Conservation (phyloP, 2,113 vertebrate genomes). For the Ammodytes dubius region DNA sequence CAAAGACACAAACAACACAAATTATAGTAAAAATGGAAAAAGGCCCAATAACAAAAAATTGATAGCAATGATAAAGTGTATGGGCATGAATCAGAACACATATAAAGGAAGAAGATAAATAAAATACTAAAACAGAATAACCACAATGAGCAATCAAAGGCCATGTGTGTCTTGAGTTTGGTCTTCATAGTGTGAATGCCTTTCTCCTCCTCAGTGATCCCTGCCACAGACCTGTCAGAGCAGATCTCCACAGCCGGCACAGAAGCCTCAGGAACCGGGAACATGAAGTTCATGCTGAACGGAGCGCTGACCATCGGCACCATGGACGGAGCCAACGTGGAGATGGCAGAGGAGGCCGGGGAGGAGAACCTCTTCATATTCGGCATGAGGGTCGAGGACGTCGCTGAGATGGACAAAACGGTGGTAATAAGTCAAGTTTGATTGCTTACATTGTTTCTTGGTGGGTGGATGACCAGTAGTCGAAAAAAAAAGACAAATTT, state of each 20-base stretch:
- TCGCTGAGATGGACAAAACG: conserved; percentile 88
- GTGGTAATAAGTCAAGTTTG: conserved; percentile 83
- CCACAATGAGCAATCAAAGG: no score
- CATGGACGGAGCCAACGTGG: conserved; percentile 98
- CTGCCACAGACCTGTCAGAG: conserved; percentile 95
- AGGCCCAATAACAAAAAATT: no score
- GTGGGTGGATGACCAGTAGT: background rate
- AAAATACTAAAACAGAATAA: no score
- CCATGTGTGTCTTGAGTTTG: no score
- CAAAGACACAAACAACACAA: no score
- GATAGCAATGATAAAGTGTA: no score
- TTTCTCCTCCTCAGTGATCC: conserved; percentile 88
- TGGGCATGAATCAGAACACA: no score
- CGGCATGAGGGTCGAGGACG: conserved; percentile 94
- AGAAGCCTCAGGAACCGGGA: conserved; percentile 95
- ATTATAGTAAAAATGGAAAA: no score
- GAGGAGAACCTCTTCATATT: conserved; percentile 98
- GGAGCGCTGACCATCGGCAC: conserved; percentile 98
- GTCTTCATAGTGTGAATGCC: no score
- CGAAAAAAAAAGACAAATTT: no score
- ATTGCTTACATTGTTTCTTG: background rate
- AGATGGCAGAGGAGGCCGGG: conserved; percentile 98
- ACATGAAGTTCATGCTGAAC: conserved; percentile 99
- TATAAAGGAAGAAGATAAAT: no score
- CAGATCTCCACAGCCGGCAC: conserved; percentile 98